Conservation (phyloP, 1,140 invertebrate genomes). For the Hycleus phaleratus region DNA sequence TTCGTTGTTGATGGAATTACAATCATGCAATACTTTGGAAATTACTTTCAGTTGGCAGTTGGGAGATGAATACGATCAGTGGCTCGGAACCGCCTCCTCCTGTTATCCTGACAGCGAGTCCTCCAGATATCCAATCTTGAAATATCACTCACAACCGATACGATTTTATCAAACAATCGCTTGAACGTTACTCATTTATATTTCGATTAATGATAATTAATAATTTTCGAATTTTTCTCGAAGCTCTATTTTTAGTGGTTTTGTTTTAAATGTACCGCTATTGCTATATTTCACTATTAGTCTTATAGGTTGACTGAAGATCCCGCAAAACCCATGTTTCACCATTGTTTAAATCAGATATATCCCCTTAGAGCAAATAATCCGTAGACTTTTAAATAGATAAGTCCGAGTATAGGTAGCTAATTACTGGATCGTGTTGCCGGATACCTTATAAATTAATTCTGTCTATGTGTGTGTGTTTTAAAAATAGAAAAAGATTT, state of each 20-base stretch:
- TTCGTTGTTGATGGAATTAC: too few relatives aligned
- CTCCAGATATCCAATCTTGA: conserved; percentile 1
- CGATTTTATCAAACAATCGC: neutral
- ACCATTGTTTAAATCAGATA: conserved; percentile 16
- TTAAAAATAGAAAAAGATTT: too few relatives aligned
- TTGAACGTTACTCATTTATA: neutral
- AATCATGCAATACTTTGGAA: too few relatives aligned
- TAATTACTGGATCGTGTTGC: conserved; percentile 16
- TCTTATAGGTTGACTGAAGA: conserved; percentile 9
- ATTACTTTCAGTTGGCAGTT: too few relatives aligned
- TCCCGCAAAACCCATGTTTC: conserved; percentile 16
- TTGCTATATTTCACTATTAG: conserved; percentile 11
- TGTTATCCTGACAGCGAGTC: neutral
- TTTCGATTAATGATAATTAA: neutral
- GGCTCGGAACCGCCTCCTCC: conserved; percentile 2
- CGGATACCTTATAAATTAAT: conserved; percentile 14
- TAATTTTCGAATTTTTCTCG: neutral
- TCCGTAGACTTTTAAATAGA: conserved; percentile 12
- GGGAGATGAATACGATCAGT: neutral
- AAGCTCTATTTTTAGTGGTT: neutral
- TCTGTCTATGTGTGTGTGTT: neutral
- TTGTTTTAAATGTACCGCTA: conserved; percentile 7
- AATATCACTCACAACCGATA: neutral
- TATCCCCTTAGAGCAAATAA: conserved; percentile 14
- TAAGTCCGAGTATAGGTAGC: conserved; percentile 14